These are phyloP conservation scores for Centrocercus urophasianus DNA, from an alignment of 2,113 vertebrate genomes.

Conservation along the genomic window DNA sequence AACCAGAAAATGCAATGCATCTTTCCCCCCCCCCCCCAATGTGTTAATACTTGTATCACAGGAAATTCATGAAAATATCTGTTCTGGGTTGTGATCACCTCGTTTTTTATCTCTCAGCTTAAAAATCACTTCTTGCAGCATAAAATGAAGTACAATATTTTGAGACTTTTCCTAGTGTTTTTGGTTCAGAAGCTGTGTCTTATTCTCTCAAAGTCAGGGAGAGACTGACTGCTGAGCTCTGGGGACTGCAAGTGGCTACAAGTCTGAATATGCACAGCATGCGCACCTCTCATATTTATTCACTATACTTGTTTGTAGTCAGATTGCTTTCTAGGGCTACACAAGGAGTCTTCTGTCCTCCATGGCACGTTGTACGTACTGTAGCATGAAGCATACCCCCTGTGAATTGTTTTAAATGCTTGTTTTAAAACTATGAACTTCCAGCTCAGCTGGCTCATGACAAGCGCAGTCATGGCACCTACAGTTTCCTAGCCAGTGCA, in stretches of 20 bases:
- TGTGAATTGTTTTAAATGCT: not conserved
- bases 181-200: not conserved
- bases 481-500: not conserved
- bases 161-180: not conserved
- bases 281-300: not conserved
- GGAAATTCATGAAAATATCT: not conserved
- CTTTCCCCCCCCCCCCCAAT: not conserved
- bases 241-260: no score
- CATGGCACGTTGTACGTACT: not conserved
- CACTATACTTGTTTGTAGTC: not conserved
- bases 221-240: no score
- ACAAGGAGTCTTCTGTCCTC: not conserved
- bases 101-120: not conserved
- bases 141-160: not conserved
- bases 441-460: not conserved
- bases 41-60: not conserved
- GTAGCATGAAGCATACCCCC: not conserved
- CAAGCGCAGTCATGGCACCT: not conserved
- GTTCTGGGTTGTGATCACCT: not conserved
- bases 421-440: not conserved
- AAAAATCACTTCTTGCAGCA: not conserved
- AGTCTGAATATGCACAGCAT: not conserved
- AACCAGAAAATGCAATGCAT: not conserved
- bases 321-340: not conserved
- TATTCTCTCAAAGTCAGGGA: not conserved